phyloP scores from a whole-genome alignment of 2,797 vertebrate species.

The Selene dorsalis region DNA sequence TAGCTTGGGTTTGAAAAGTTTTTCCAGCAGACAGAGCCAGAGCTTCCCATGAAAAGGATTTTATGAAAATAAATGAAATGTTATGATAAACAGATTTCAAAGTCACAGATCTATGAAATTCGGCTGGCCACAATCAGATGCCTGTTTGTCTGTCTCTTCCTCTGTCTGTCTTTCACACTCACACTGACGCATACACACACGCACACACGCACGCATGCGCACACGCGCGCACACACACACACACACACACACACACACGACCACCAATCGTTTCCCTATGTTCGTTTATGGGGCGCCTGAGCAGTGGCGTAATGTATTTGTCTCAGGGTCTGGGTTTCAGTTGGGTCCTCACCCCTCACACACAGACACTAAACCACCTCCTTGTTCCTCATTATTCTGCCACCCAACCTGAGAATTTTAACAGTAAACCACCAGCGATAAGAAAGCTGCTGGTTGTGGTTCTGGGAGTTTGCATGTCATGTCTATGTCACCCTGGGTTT shows the following conservation, averaged over 20 bases:
- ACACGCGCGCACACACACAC: conserved; percentile 16
- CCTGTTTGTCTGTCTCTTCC: conserved; percentile 55
- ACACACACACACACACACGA: conserved; percentile 16
- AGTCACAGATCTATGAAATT: conserved; percentile 71
- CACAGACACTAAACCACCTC: conserved; percentile 33
- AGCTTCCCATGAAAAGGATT: conserved; percentile 59
- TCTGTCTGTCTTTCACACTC: conserved; percentile 29
- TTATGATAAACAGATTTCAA: conserved; percentile 73
- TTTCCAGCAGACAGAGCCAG: conserved; percentile 62
- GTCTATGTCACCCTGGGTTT: conserved; percentile 22
- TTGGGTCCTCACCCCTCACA: conserved; percentile 8
- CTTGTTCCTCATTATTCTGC: conserved; percentile 23
- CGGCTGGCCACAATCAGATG: conserved; percentile 53
- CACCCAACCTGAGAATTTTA: conserved; percentile 37
- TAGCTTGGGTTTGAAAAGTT: conserved; percentile 64
- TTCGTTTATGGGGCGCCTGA: conserved; percentile 60
- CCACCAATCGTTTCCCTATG: conserved; percentile 61
- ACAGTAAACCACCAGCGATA: conserved; percentile 24
- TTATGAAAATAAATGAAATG: conserved; percentile 67
- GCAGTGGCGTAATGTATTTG: conserved; percentile 53
- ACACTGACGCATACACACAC: conserved; percentile 19
- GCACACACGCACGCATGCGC: conserved; percentile 18
- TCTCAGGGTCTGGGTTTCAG: conserved; percentile 46
- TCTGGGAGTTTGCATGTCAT: conserved; percentile 26
- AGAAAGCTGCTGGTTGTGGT: conserved; percentile 11